These are phyloP conservation scores for Polydrusus tereticollis DNA, from an alignment of 2,888 invertebrate genomes.

Conservation along the genomic window DNA sequence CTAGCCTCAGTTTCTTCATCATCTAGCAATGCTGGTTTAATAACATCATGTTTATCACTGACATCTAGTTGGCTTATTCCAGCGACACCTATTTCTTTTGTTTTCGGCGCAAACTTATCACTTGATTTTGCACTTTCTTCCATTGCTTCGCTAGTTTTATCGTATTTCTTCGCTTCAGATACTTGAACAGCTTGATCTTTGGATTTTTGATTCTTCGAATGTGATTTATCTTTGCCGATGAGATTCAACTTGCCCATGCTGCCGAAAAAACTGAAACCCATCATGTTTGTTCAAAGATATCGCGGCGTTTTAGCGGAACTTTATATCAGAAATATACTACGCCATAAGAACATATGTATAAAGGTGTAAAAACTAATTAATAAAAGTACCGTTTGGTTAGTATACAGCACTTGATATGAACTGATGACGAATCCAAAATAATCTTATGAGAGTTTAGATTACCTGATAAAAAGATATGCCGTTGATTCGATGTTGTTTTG, in stretches of 20 bases:
- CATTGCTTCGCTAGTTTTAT: background rate
- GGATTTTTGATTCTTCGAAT: conserved; percentile 7
- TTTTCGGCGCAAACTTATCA: background rate
- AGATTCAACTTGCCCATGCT: conserved; percentile 35
- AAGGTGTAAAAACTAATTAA: background rate
- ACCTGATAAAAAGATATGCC: conserved; percentile 22
- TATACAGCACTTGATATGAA: background rate
- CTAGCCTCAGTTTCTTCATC: conserved; percentile 32
- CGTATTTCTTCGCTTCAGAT: background rate
- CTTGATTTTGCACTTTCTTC: background rate
- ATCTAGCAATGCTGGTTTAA: background rate
- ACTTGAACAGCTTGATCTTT: background rate
- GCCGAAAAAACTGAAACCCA: conserved; percentile 38
- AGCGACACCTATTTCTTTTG: background rate
- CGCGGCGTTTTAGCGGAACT: background rate
- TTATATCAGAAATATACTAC: background rate
- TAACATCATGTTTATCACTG: background rate
- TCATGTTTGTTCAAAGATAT: conserved; percentile 6
- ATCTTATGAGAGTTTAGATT: conserved; percentile 16
- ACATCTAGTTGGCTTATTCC: background rate
- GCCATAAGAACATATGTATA: background rate
- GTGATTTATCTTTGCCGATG: conserved; percentile 2
- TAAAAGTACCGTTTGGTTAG: background rate
- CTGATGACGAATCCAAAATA: conserved; percentile 22
- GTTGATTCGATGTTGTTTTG: conserved; percentile 2